Base-by-base conservation (phyloP, 2,113 vertebrate genomes). In the Coptodon bakossiorum region DNA sequence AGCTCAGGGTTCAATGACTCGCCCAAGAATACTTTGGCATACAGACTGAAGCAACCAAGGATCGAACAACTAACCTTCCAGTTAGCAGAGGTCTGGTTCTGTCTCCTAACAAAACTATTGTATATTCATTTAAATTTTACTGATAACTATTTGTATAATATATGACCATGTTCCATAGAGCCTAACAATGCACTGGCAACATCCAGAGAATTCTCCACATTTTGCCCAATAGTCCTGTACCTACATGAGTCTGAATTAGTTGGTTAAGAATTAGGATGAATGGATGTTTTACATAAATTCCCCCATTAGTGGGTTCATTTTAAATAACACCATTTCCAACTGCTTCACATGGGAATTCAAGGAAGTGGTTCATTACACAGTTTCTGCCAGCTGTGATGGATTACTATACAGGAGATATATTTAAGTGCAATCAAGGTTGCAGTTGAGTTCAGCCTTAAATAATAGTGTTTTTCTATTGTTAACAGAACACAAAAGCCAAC, bases 401-500 rank as follows among this genome's bases (percentile, higher is more conserved):
- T 93, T 81, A 56, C 59, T n/a, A 10, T 31, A 59, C 57, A 50
- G 57, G 45, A 80, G 85, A 86, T 88, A 68, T 88, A 89, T 93
- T 91, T 93, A 87, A 88, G 76, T 40, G 11, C 22, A 45, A 53
- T 76, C 94, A 94, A 95, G 94, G 92, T 82, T 92, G 56, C 90
- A 82, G 86, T 54, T 81, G 86, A 90, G 80, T 92, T 94, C 86
- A 92, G 89, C 92, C 95, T 93, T 93, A 94, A 86, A 88, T 86
- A 86, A 92, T 71, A 91, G 27, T 11, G 22, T 88, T 88, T 73
- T 86, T 56, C 91, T 87, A 95, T 96, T 96, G 95, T 96, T 93
- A 66, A 12, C 71, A 5, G 24, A 91, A 92, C 90, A 95, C 94
- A 95, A 95, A 95, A 94, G 92, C 81, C 84, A 86, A 91, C 66